Conservation (phyloP, 1,140 invertebrate species). For the Neodiprion pinetum region DNA sequence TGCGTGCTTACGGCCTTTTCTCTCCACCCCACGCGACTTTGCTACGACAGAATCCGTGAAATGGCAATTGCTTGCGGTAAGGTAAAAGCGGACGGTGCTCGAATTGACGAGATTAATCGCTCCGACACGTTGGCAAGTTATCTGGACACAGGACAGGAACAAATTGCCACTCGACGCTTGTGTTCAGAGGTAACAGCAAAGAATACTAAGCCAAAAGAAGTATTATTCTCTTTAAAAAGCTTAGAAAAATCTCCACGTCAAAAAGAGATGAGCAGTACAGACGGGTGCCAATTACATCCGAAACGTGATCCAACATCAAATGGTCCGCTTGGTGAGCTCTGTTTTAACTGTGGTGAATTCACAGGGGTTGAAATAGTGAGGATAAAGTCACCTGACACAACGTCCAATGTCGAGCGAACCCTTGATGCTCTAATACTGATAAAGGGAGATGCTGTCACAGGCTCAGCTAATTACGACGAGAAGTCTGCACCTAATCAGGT, state of each 20-base stretch:
- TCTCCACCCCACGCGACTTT: conserved; percentile 65
- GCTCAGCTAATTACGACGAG: conserved; percentile 60
- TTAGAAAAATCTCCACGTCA: background rate
- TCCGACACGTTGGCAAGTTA: conserved; percentile 3
- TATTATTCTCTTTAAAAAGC: background rate
- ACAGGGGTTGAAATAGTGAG: conserved; percentile 28
- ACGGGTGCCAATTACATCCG: conserved; percentile 43
- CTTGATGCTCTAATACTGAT: conserved; percentile 57
- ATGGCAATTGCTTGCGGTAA: conserved; percentile 65
- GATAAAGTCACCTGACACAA: conserved; percentile 12
- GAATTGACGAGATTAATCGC: conserved; percentile 22
- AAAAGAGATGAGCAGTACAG: background rate
- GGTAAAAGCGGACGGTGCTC: conserved; percentile 38
- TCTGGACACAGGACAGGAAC: conserved; percentile 6
- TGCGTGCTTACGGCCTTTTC: conserved; percentile 73
- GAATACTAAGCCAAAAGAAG: background rate
- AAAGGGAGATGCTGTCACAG: conserved; percentile 53
- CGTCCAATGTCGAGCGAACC: conserved; percentile 45
- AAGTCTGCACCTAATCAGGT: conserved; percentile 59
- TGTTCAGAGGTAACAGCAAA: background rate
- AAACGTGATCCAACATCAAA: conserved; percentile 28
- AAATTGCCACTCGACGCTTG: background rate
- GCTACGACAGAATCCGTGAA: conserved; percentile 62
- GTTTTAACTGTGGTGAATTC: conserved; percentile 49
- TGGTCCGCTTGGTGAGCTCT: conserved; percentile 39